A percentile compares a stretch with the other conserved stretches of the same genome.
phyloP scores from a whole-genome alignment of 2,797 vertebrate species.

The Sebastolobus alascanus region DNA sequence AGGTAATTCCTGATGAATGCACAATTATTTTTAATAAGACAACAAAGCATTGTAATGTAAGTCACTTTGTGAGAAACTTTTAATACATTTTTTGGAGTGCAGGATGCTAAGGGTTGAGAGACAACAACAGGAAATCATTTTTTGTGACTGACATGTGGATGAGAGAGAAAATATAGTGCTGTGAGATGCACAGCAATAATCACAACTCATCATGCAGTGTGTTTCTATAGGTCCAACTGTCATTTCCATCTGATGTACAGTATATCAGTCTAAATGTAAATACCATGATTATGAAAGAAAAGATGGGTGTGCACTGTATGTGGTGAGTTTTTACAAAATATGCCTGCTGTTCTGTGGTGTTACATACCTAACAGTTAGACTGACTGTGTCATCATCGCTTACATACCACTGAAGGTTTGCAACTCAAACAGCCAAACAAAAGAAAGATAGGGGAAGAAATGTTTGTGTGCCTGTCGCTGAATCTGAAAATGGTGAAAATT shows the following conservation, averaged over 20 bases:
- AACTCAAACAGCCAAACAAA: background rate
- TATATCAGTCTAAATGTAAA: background rate
- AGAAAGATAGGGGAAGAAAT: background rate
- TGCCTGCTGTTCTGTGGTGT: background rate
- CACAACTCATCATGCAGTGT: background rate
- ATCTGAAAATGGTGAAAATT: slow-evolving; percentile 18
- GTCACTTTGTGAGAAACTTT: background rate
- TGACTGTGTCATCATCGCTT: background rate
- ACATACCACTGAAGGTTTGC: background rate
- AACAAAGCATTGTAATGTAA: background rate
- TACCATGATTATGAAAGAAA: background rate
- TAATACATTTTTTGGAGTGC: background rate
- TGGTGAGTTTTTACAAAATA: background rate
- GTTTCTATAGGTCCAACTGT: background rate
- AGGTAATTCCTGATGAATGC: background rate
- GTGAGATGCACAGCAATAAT: background rate
- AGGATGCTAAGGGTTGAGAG: background rate
- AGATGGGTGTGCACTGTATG: background rate
- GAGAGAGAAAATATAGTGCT: background rate
- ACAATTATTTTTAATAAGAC: too few species aligned
- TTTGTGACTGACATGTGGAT: background rate
- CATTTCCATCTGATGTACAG: background rate
- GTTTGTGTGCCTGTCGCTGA: background rate
- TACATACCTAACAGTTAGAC: background rate
- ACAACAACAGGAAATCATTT: background rate